These are phyloP conservation scores for Amphibalanus amphitrite DNA, from an alignment of 1,140 invertebrate species.

Conservation along the genomic window DNA sequence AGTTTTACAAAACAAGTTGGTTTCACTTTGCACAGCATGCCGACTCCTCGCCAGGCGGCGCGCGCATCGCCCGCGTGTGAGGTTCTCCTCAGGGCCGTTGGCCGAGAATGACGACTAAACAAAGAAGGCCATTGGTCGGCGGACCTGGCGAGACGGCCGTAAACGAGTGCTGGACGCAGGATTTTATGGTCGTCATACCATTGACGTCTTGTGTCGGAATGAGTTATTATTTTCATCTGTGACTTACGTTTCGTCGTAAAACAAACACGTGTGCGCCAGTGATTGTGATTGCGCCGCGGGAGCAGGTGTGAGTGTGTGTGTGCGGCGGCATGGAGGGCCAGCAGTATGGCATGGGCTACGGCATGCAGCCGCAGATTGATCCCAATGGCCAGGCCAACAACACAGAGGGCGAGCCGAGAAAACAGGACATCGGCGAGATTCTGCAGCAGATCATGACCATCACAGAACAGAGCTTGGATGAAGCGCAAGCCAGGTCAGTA, in stretches of 20 bases:
- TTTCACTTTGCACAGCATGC: too few relatives aligned
- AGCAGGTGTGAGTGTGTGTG: background rate
- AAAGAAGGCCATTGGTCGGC: slow-evolving; percentile 4
- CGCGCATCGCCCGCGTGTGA: background rate
- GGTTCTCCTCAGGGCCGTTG: background rate
- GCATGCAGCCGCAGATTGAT: background rate
- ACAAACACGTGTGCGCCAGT: background rate
- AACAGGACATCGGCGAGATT: slow-evolving; percentile 35
- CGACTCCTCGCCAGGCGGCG: background rate
- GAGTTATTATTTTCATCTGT: slow-evolving; percentile 2
- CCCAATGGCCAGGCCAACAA: slow-evolving; percentile 1
- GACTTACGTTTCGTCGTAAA: background rate
- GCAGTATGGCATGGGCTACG: slow-evolving; percentile 3
- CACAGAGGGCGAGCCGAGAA: slow-evolving; percentile 19
- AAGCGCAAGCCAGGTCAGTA: slow-evolving; percentile 76
- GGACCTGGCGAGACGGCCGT: background rate
- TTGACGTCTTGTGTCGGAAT: background rate
- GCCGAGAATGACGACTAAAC: slow-evolving; percentile 1
- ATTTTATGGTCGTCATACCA: slow-evolving; percentile 5
- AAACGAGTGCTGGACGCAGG: background rate
- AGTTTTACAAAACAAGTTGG: too few relatives aligned
- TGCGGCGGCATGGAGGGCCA: background rate
- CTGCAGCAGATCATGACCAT: slow-evolving; percentile 98
- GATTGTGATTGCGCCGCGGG: background rate
- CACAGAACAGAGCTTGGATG: slow-evolving; percentile 95